Evolutionary conservation across 2,888 invertebrate genomes (phyloP).

Genomic region (Disparrhopalites patrizii): DNA sequence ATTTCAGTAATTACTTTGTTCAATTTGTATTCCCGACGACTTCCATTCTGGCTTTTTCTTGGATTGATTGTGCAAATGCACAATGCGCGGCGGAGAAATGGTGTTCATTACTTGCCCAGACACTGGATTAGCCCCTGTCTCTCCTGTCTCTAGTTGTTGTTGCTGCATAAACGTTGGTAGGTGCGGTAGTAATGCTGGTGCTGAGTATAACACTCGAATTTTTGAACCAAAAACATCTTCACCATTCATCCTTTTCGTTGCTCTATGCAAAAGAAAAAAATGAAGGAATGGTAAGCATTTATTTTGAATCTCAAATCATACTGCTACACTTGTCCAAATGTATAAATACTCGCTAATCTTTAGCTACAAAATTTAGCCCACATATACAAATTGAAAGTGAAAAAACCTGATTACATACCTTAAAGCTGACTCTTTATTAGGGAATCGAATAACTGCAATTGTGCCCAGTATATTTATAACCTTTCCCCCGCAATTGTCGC

Average conservation of each 20-base stretch:
- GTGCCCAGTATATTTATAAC: constrained; percentile 63
- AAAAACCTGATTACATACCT: too few species aligned
- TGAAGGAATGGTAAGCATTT: too few species aligned
- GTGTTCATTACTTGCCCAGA: background rate
- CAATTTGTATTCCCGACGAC: constrained; percentile 1
- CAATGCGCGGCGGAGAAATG: constrained; percentile 6
- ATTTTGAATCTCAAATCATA: too few species aligned
- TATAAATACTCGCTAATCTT: too few species aligned
- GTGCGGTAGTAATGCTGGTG: constrained; percentile 25
- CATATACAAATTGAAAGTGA: too few species aligned
- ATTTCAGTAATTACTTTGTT: constrained; percentile 9
- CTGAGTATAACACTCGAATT: constrained; percentile 58
- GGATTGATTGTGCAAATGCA: background rate
- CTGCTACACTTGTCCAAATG: background rate
- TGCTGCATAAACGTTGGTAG: background rate
- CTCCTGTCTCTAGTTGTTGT: constrained; percentile 2
- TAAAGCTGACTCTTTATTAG: constrained; percentile 65
- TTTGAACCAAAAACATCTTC: constrained; percentile 76
- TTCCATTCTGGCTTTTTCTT: constrained; percentile 20
- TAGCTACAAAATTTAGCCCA: too few species aligned
- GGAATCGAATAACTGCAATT: constrained; percentile 66
- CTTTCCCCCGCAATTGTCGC: constrained; percentile 76
- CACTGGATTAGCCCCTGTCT: background rate
- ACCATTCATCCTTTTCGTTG: constrained; percentile 77
- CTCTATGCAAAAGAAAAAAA: too few species aligned